Percentiles rank a stretch among this genome's conserved stretches.
phyloP scores from a whole-genome alignment of 2,113 vertebrate species.

The Cinclus cinclus region DNA sequence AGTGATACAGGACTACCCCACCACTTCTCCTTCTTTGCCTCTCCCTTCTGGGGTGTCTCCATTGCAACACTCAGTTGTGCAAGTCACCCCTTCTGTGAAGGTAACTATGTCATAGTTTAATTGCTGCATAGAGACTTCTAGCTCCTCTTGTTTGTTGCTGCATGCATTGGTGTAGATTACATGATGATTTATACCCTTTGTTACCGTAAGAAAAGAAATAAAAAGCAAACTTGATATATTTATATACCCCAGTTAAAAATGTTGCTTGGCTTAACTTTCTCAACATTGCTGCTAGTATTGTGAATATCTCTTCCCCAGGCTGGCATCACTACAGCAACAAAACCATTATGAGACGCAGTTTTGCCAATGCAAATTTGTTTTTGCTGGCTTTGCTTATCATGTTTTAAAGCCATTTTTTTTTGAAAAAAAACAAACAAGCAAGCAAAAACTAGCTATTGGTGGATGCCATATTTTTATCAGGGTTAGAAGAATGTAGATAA shows the following conservation, averaged over 20 bases:
- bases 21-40: neutral
- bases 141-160: neutral
- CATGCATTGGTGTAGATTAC: neutral
- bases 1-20: no score
- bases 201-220: neutral
- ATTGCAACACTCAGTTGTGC: neutral
- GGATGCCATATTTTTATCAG: conserved; percentile 6
- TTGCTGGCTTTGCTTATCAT: neutral
- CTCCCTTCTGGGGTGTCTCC: neutral
- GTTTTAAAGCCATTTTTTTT: neutral
- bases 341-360: neutral
- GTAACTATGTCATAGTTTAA: neutral
- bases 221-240: neutral
- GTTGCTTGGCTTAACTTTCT: neutral
- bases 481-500: neutral
- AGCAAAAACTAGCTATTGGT: neutral
- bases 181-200: neutral
- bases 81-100: neutral
- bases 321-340: neutral
- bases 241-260: neutral
- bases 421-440: neutral
- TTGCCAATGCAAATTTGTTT: conserved; percentile 45
- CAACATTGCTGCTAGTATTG: neutral
- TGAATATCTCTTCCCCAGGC: neutral
- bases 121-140: neutral